Evolutionary conservation across 2,888 invertebrate species (phyloP).

Genomic region (Harpalus rubripes): DNA sequence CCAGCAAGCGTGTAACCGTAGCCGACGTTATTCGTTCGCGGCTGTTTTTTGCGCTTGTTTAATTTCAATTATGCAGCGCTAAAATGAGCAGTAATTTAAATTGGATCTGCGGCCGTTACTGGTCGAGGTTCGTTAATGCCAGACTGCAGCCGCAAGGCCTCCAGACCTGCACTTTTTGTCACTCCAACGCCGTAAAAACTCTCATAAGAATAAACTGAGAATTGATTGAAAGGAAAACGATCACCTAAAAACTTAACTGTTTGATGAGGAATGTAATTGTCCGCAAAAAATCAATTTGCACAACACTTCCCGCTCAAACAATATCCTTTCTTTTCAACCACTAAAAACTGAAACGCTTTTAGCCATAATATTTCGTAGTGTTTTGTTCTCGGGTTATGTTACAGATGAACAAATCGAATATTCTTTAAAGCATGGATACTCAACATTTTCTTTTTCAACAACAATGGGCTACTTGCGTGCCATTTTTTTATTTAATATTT

Average conservation of each 20-base stretch:
- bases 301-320: conserved; percentile 13
- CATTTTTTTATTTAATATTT: too few species aligned
- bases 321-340: neutral
- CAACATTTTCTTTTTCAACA: too few species aligned
- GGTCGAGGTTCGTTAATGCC: conserved; percentile 52
- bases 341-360: too few species aligned
- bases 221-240: conserved; percentile 58
- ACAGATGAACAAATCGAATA: too few species aligned
- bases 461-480: too few species aligned
- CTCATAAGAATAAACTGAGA: conserved; percentile 31
- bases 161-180: conserved; percentile 30
- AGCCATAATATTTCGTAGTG: too few species aligned
- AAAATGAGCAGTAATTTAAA: conserved; percentile 63
- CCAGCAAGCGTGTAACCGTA: conserved; percentile 45
- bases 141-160: conserved; percentile 36
- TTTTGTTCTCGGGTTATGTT: too few species aligned
- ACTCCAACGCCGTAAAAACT: conserved; percentile 26
- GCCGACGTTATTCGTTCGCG: conserved; percentile 44
- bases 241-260: conserved; percentile 42
- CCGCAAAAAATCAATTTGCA: conserved; percentile 40
- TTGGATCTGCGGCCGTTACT: conserved; percentile 60
- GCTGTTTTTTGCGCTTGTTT: conserved; percentile 57
- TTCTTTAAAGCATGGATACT: too few species aligned
- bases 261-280: conserved; percentile 43
- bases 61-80: conserved; percentile 63